Percentiles rank a stretch among this genome's conserved stretches.
Conservation (phyloP, 2,888 invertebrate genomes). For the Odiellus spinosus region DNA sequence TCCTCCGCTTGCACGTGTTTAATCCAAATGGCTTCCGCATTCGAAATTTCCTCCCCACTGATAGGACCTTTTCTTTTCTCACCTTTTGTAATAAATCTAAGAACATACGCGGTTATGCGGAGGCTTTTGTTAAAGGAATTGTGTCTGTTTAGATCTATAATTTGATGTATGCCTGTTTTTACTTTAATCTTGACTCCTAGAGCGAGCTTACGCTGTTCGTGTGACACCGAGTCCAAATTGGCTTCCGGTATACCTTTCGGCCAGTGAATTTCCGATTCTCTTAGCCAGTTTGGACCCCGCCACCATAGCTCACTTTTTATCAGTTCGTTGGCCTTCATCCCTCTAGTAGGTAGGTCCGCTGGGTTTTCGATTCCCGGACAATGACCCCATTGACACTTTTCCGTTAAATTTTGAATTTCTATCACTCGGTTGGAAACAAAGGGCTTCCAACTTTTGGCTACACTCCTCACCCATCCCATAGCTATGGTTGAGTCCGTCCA, state of each 20-base stretch:
- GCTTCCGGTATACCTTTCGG: background rate
- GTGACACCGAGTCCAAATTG: no score
- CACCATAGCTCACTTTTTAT: conserved; percentile 17
- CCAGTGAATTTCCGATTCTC: background rate
- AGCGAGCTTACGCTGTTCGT: no score
- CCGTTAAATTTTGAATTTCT: conserved; percentile 15
- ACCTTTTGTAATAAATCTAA: no score
- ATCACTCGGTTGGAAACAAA: conserved; percentile 21
- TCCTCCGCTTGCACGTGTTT: no score
- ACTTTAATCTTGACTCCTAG: no score
- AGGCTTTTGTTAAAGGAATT: no score
- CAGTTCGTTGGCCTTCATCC: conserved; percentile 12
- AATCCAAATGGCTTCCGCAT: no score
- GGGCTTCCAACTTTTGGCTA: conserved; percentile 13
- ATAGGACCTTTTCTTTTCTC: no score
- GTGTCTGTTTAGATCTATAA: no score
- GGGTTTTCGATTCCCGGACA: conserved; percentile 22
- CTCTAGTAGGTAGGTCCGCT: conserved; percentile 23
- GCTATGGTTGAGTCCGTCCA: conserved; percentile 19
- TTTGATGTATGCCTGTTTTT: no score
- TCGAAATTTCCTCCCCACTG: no score
- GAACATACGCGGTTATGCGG: no score
- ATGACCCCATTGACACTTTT: conserved; percentile 18
- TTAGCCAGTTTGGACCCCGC: conserved; percentile 20
- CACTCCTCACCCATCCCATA: conserved; percentile 18